A percentile compares a stretch with the other conserved stretches of the same genome.
Conservation (phyloP, 2,797 vertebrate genomes). For the Vireo griseus region DNA sequence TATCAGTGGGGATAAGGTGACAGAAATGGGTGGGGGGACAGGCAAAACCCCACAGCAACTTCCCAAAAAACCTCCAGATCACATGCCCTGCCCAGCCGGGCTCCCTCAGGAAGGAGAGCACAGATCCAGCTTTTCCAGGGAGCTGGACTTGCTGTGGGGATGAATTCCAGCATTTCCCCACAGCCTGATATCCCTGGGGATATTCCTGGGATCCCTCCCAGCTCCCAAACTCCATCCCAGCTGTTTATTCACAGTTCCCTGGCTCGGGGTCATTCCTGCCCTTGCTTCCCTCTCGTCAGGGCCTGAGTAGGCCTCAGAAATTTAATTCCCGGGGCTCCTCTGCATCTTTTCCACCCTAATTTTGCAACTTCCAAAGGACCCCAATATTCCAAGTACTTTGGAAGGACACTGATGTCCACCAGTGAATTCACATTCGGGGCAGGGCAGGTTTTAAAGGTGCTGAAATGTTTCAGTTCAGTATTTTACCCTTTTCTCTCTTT, state of each 20-base stretch:
- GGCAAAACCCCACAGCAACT: neutral
- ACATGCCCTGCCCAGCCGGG: too few species aligned
- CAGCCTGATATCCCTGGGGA: neutral
- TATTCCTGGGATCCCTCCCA: neutral
- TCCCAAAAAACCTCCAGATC: neutral
- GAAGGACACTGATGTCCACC: neutral
- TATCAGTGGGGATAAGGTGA: fast-evolving
- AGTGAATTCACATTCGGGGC: neutral
- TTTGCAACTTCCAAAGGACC: neutral
- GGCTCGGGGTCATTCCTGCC: neutral
- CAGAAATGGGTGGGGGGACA: neutral
- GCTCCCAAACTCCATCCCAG: neutral
- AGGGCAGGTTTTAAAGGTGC: neutral
- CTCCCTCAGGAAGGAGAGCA: neutral
- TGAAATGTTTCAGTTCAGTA: neutral
- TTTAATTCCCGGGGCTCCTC: neutral
- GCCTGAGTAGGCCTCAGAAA: neutral
- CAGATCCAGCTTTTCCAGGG: neutral
- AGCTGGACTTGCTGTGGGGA: neutral
- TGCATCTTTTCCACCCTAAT: neutral
- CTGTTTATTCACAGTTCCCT: neutral
- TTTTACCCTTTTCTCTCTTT: neutral
- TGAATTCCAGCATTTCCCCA: neutral
- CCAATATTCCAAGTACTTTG: neutral
- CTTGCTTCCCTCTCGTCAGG: neutral